Base-by-base conservation (phyloP, 2,113 vertebrate genomes). In the Zapus hudsonius region DNA sequence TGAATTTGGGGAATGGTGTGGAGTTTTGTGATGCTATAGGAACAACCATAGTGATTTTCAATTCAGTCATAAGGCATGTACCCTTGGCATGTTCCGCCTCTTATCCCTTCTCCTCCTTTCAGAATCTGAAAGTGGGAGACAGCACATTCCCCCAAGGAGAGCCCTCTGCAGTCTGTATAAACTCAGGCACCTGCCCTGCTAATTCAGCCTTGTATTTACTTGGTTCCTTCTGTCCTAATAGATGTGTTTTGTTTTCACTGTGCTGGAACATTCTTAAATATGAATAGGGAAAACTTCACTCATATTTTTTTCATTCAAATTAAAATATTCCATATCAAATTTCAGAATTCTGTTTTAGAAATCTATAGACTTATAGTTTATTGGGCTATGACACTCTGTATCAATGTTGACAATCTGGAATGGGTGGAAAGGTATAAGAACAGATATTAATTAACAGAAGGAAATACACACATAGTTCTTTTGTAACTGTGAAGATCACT, bases 111-210 rank as follows among this genome's bases (percentile, higher is more conserved):
- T 8, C 63, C 73, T 76, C 61, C 84, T 66, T 73, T 89, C 75
- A 75, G 72, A 86, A 72, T 59, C 75, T 72, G 80, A 86, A 91
- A 88, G 82, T n/a, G n/a, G 66, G 44, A 8, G 42, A 84, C 25
- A 66, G 42, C 44, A 89, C 0, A 10, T 74, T 79, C 75, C 87
- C 55, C 92, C 1, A 61, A 94, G 94, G 95, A 96, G 42, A 85
- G 16, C 55, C 82, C 86, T 69, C 61, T 70, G 29, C 5, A 27
- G 44, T 80, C 79, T 2, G 1, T 86, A 61, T 84, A 31, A 74
- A 92, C 69, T 81, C 78, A 90, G 88, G 88, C 72, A 94, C 82
- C 90, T 92, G 78, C 75, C 84, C 52, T 33, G 36, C 74, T 84
- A 64, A 85, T 94, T 92, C 84, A 66, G 74, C 69, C 94, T 78